A percentile compares a stretch with the other conserved stretches of the same genome.
Conservation (phyloP, 1,140 invertebrate genomes). For the Rhysida immarginata region DNA sequence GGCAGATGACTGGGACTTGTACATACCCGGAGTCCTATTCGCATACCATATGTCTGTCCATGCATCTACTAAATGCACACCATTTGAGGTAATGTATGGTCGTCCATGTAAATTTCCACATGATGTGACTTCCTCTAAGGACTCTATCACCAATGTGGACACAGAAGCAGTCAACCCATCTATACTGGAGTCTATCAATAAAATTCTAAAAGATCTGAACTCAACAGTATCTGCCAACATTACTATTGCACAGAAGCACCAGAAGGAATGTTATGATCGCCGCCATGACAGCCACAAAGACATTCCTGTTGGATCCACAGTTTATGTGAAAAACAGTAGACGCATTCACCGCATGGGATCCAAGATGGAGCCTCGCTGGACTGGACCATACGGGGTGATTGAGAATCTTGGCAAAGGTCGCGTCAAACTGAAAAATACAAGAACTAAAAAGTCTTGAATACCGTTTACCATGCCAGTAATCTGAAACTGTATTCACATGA, state of each 20-base stretch:
- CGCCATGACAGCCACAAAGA: slow-evolving; percentile 4
- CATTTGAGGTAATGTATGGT: slow-evolving; percentile 4
- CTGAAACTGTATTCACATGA: not conserved
- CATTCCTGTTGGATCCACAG: slow-evolving; percentile 1
- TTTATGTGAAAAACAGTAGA: slow-evolving; percentile 1
- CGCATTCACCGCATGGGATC: slow-evolving; percentile 3
- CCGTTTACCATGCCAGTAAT: not conserved
- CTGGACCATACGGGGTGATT: slow-evolving; percentile 1
- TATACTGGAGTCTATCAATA: not conserved
- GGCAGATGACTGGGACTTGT: slow-evolving; percentile 1
- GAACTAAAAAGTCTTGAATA: not conserved
- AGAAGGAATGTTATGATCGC: slow-evolving; percentile 8
- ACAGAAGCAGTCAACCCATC: not conserved
- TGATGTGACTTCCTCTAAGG: slow-evolving; percentile 1
- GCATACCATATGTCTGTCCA: slow-evolving; percentile 4
- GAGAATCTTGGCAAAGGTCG: not conserved
- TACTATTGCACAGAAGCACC: not conserved
- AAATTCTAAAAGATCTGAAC: not conserved
- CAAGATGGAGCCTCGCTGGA: slow-evolving; percentile 9
- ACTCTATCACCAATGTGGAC: not conserved
- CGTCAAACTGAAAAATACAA: not conserved
- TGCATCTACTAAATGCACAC: slow-evolving; percentile 5
- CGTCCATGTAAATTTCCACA: not conserved
- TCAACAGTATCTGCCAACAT: not conserved
- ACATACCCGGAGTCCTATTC: slow-evolving; percentile 4